Base-by-base conservation (phyloP, 2,113 vertebrate species). In the Peromyscus californicus region DNA sequence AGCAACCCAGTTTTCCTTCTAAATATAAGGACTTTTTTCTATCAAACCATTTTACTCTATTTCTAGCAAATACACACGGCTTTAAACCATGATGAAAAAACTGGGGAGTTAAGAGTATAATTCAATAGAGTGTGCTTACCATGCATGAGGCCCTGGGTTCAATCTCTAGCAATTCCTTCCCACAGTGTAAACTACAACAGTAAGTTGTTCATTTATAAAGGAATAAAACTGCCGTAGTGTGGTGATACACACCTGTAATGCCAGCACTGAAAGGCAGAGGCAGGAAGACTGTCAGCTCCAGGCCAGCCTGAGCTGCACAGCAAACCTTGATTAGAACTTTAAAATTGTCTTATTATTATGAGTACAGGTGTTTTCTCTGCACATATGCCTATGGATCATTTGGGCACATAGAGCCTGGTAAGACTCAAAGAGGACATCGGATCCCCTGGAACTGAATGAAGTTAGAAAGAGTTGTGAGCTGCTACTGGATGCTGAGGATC, bases 181-280 rank as follows among this genome's bases (percentile, higher is more conserved):
- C 61, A 26, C 1, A 54, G 72, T 65, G 54, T 65, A 97, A 88
- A 90, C 24, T 39, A 90, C 48, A 83, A 93, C n/a, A 59, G 39
- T 84, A 83, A 97, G 61, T 76, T 82, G 89, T 67, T 72, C 29
- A 83, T 45, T 91, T 65, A 59, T 70, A 97, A 86, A 54, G 36
- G 89, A 94, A 93, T 57, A 63, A 89, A 86, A 61, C 5, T 65
- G 42, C 5, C 39, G 24, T 36, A 36, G 39, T 5, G 2, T 22
- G 10, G 57, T 63, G 39, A 39, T 1, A 19, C 29, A 61, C 16
- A 57, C 22, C 22, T 57, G 13, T 26, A 74, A 57, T 7, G 6
- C 69, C 51, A 42, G 69, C 22, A 74, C 51, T 42, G 69, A 16
- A 24, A 74, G 24, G 22, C 69, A 59, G 51, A 75, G n/a, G 15